These are phyloP conservation scores for Cossypha dichroa DNA, from an alignment of 2,797 vertebrate species.

Conservation along the genomic window DNA sequence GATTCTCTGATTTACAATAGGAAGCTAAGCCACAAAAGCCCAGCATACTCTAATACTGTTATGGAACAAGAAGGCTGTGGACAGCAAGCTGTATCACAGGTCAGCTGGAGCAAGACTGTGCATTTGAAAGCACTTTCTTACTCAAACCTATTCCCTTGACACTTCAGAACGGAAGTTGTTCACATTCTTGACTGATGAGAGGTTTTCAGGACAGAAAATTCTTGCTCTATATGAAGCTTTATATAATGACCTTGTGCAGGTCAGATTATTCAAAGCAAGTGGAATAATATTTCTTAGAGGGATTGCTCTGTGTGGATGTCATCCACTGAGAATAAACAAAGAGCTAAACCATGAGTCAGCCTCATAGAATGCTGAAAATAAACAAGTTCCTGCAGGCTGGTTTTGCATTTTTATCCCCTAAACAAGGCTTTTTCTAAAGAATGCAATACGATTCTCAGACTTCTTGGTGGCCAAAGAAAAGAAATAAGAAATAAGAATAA, in stretches of 20 bases:
- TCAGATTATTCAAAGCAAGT: conserved; percentile 21
- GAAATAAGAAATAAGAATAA: background rate
- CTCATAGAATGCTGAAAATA: background rate
- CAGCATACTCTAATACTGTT: background rate
- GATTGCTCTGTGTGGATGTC: background rate
- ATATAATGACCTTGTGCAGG: background rate
- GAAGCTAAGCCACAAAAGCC: background rate
- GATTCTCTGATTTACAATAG: background rate
- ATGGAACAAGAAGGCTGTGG: background rate
- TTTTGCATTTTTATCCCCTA: background rate
- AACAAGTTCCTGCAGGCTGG: background rate
- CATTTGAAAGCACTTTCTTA: conserved; percentile 14
- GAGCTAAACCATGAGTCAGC: background rate
- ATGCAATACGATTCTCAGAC: background rate
- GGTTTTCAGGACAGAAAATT: conserved; percentile 47
- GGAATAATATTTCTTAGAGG: background rate
- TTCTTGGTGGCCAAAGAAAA: background rate
- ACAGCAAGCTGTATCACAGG: background rate
- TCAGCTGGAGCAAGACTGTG: background rate
- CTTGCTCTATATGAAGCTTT: background rate
- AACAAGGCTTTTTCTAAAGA: background rate
- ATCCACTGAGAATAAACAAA: background rate
- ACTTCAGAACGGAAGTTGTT: background rate
- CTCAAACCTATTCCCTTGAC: background rate
- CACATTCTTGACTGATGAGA: background rate